Evolutionary conservation across 2,113 vertebrate genomes (phyloP).

Genomic region (Forbesichthys papilliferus): DNA sequence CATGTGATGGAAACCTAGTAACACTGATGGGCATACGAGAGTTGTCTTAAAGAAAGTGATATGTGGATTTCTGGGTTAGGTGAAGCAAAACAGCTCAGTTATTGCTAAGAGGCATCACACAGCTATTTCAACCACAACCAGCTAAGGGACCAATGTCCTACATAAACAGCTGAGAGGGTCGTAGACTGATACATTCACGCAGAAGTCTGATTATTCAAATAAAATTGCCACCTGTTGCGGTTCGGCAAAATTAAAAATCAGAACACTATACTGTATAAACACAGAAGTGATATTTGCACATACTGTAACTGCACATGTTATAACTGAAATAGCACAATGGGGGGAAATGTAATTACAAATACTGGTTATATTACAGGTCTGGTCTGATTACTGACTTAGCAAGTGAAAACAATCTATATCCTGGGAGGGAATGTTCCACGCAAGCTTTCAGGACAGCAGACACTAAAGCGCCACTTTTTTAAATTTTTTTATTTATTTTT

Average conservation of each 20-base stretch:
- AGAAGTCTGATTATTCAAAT: background rate
- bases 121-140: constrained; percentile 43
- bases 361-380: too few species aligned
- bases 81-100: background rate
- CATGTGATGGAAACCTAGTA: constrained; percentile 55
- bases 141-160: constrained; percentile 36
- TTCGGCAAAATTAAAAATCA: constrained; percentile 31
- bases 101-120: constrained; percentile 38
- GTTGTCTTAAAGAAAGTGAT: constrained; percentile 36
- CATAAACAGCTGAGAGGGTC: constrained; percentile 51
- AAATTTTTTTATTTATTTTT: constrained; percentile 25
- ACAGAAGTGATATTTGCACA: too few species aligned
- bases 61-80: constrained; percentile 30
- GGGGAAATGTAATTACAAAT: too few species aligned
- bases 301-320: too few species aligned
- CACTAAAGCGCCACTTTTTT: constrained; percentile 24
- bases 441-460: constrained; percentile 46
- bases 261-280: too few species aligned
- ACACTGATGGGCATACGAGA: constrained; percentile 56
- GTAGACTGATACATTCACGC: constrained; percentile 47
- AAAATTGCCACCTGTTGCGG: too few species aligned
- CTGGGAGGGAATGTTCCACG: constrained; percentile 50
- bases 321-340: too few species aligned
- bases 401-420: constrained; percentile 40
- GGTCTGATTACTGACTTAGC: constrained; percentile 11